A percentile compares a stretch with the other conserved stretches of the same genome.
These are phyloP conservation scores for Pygathrix nemaeus DNA, from an alignment of 2,113 vertebrate genomes.

Conservation along the genomic window DNA sequence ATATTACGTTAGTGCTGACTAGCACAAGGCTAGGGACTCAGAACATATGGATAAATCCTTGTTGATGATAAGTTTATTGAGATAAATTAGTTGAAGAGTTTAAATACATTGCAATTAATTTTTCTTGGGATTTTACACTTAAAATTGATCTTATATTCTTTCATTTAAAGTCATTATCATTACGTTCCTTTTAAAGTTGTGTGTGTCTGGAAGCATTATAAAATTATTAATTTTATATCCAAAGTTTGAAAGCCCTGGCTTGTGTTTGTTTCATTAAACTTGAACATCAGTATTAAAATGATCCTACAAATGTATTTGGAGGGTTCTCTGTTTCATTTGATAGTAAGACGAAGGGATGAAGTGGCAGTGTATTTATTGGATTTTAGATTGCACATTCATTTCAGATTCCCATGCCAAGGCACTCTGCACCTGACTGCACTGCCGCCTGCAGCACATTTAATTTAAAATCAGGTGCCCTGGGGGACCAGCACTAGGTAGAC, in stretches of 20 bases:
- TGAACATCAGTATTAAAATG: slow-evolving; percentile 31
- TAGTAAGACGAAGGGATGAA: slow-evolving; percentile 53
- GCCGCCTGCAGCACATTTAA: slow-evolving; percentile 61
- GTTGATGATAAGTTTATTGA: neutral
- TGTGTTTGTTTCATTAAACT: slow-evolving; percentile 46
- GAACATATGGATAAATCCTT: neutral
- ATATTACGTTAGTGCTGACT: rapidly evolving
- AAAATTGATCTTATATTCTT: neutral
- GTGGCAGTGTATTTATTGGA: slow-evolving; percentile 47
- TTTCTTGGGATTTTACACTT: slow-evolving; percentile 6
- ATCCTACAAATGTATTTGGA: slow-evolving; percentile 20
- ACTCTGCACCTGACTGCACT: neutral
- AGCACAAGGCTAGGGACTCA: neutral
- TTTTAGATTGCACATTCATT: slow-evolving; percentile 62
- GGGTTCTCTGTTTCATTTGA: slow-evolving; percentile 47
- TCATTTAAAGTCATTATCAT: slow-evolving; percentile 11
- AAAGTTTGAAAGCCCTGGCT: slow-evolving; percentile 19
- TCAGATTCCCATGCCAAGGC: slow-evolving; percentile 30
- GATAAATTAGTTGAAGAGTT: neutral
- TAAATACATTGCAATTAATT: neutral
- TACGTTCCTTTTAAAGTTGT: neutral
- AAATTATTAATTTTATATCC: slow-evolving; percentile 24
- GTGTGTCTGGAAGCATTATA: neutral
- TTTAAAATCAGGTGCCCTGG: slow-evolving; percentile 60
- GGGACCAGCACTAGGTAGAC: neutral